Evolutionary conservation across 2,888 invertebrate species (phyloP).

Genomic region (Andricus quercusramuli): DNA sequence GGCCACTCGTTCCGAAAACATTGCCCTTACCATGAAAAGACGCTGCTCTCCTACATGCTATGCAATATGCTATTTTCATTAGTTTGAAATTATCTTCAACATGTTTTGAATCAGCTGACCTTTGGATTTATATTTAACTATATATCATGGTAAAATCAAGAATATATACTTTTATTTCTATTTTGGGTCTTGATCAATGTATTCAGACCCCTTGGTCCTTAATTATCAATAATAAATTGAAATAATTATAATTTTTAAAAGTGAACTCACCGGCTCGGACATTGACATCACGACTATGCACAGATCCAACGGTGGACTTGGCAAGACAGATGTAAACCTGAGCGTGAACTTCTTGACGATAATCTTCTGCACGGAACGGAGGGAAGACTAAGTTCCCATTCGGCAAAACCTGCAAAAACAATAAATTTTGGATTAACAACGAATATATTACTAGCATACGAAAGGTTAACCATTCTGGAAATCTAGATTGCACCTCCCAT

Average conservation of each 20-base stretch:
- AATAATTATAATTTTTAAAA: not conserved
- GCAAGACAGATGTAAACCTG: slow-evolving; percentile 96
- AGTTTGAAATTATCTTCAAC: not conserved
- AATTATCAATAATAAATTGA: too few relatives aligned
- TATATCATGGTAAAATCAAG: too few relatives aligned
- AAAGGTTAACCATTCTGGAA: too few relatives aligned
- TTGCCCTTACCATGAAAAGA: too few relatives aligned
- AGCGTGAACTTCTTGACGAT: slow-evolving; percentile 95
- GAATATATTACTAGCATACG: not conserved
- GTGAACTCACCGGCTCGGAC: slow-evolving; percentile 92
- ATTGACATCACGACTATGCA: slow-evolving; percentile 95
- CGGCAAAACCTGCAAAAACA: slow-evolving; percentile 84
- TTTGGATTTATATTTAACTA: too few relatives aligned
- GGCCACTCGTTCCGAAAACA: too few relatives aligned
- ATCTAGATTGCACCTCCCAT: too few relatives aligned
- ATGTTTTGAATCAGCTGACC: too few relatives aligned
- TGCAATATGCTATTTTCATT: not conserved
- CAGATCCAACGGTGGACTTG: slow-evolving; percentile 92
- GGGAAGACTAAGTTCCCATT: slow-evolving; percentile 97
- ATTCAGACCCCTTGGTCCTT: too few relatives aligned
- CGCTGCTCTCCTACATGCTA: too few relatives aligned
- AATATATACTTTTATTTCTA: too few relatives aligned
- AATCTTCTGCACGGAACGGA: slow-evolving; percentile 96
- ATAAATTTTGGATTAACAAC: not conserved
- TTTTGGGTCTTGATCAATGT: too few relatives aligned